Evolutionary conservation across 2,113 vertebrate genomes (phyloP).

Genomic region (Salvator merianae): DNA sequence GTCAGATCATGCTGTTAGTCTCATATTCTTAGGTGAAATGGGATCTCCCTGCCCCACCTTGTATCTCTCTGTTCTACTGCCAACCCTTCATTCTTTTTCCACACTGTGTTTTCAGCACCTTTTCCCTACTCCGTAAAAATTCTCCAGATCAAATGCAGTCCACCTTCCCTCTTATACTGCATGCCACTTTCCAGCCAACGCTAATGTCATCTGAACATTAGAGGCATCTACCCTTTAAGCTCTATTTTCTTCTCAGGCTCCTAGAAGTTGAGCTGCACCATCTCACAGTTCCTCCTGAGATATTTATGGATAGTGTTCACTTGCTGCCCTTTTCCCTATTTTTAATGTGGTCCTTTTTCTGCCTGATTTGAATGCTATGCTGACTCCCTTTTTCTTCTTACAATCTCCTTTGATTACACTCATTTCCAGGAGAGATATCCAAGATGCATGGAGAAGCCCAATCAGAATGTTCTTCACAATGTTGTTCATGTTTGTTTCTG

Average conservation of each 20-base stretch:
- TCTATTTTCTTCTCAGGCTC: not conserved
- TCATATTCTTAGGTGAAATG: not conserved
- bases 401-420: not conserved
- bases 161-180: not conserved
- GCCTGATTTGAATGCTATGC: not conserved
- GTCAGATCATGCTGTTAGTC: not conserved
- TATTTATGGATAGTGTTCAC: not conserved
- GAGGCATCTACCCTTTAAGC: not conserved
- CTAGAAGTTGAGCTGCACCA: not conserved
- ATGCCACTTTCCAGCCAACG: not conserved
- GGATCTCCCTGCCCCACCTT: not conserved
- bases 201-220: not conserved
- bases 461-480: not conserved
- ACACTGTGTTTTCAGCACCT: not conserved
- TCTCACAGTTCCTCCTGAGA: not conserved
- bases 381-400: not conserved
- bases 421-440: not conserved
- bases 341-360: not conserved
- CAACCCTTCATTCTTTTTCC: not conserved
- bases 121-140: not conserved
- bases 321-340: not conserved
- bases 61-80: not conserved
- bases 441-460: not conserved
- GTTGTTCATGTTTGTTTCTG: not conserved
- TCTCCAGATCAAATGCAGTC: not conserved